Evolutionary conservation across 2,797 vertebrate genomes (phyloP).

Genomic region (Pelodytes ibericus): DNA sequence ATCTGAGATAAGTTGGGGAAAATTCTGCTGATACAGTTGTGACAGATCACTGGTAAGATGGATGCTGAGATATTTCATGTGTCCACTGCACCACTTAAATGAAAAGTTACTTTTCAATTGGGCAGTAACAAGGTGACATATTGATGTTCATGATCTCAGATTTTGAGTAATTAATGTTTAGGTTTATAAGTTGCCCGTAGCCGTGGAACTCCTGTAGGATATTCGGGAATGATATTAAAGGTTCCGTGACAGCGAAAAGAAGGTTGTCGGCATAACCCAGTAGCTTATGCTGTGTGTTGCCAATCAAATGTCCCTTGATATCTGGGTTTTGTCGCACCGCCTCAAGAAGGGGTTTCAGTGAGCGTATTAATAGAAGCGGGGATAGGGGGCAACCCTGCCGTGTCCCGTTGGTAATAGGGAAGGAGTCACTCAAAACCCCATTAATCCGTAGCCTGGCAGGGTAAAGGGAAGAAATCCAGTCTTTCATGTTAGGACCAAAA

Average conservation of each 20-base stretch:
- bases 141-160: neutral
- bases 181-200: neutral
- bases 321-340: too few relatives aligned
- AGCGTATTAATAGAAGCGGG: neutral
- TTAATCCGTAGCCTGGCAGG: too few relatives aligned
- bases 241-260: neutral
- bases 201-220: neutral
- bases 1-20: too few relatives aligned
- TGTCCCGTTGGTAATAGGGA: neutral
- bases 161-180: neutral
- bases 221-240: neutral
- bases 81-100: too few relatives aligned
- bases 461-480: too few relatives aligned
- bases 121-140: neutral
- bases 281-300: neutral
- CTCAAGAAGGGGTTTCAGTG: neutral
- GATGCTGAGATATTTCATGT: too few relatives aligned
- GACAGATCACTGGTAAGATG: too few relatives aligned
- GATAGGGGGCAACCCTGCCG: too few relatives aligned
- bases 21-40: too few relatives aligned
- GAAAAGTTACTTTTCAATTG: too few relatives aligned
- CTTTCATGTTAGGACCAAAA: too few relatives aligned
- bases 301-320: neutral
- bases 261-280: neutral
- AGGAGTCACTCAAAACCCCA: too few relatives aligned